phyloP scores from a whole-genome alignment of 2,797 vertebrate genomes.

The Halcyon badia region DNA sequence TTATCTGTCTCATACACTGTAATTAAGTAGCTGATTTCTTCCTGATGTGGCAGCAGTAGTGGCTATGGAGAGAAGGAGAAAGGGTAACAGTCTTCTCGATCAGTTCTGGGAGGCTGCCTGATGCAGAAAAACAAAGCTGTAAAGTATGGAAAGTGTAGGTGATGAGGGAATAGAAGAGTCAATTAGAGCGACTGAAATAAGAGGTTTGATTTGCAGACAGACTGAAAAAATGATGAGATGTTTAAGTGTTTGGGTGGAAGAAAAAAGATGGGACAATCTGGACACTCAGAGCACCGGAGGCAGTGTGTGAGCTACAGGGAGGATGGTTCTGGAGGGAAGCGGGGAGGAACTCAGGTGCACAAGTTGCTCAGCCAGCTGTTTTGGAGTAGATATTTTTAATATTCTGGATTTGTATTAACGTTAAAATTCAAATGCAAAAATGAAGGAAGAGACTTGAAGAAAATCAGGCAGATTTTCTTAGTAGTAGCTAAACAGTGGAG shows the following conservation, averaged over 20 bases:
- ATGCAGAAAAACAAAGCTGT: constrained; percentile 6
- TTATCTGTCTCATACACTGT: constrained; percentile 57
- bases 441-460: background rate
- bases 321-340: background rate
- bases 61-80: constrained; percentile 33
- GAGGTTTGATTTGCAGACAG: background rate
- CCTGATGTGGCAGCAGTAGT: constrained; percentile 38
- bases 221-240: background rate
- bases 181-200: background rate
- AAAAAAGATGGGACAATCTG: background rate
- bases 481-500: background rate
- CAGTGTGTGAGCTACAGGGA: background rate
- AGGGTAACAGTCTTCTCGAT: constrained; percentile 15
- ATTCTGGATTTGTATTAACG: background rate
- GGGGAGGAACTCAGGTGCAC: background rate
- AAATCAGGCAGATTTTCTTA: background rate
- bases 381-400: background rate
- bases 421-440: background rate
- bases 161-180: background rate
- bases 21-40: constrained; percentile 74
- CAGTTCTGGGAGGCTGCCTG: background rate
- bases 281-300: background rate
- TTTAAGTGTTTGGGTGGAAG: background rate
- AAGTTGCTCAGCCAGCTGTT: background rate
- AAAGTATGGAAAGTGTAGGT: background rate